Percentiles rank a stretch among this genome's conserved stretches.
phyloP scores from a whole-genome alignment of 2,797 vertebrate species.

The Mormyrops attenuatus region DNA sequence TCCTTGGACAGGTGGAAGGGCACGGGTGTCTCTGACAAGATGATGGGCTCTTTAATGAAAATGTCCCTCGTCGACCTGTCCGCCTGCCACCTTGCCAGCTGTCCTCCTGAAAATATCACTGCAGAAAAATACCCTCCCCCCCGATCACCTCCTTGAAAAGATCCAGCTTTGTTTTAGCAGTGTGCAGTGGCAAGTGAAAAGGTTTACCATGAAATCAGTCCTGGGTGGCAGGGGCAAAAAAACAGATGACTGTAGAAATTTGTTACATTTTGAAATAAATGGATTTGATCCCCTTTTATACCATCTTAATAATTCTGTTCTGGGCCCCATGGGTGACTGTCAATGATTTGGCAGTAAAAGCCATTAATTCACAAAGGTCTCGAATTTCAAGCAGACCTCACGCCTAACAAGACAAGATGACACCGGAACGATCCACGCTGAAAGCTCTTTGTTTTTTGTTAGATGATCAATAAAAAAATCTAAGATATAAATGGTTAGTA shows the following conservation, averaged over 20 bases:
- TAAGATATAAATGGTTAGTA: neutral
- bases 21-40: neutral
- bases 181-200: conserved; percentile 47
- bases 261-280: conserved; percentile 39
- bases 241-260: conserved; percentile 41
- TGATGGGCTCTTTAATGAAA: conserved; percentile 3
- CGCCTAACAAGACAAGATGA: neutral
- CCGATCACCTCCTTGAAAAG: conserved; percentile 24
- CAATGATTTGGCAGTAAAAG: conserved; percentile 3
- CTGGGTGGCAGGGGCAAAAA: neutral
- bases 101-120: conserved; percentile 9
- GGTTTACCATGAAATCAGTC: conserved; percentile 55
- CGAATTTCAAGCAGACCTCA: neutral
- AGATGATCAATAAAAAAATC: neutral
- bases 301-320: conserved; percentile 46
- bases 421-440: too few relatives aligned
- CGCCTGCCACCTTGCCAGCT: conserved; percentile 31
- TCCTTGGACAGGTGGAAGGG: neutral
- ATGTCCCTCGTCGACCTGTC: conserved; percentile 3
- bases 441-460: neutral
- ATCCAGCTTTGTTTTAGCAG: conserved; percentile 55
- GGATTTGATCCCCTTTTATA: conserved; percentile 34
- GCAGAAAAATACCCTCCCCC: neutral
- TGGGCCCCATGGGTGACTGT: neutral
- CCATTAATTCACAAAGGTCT: conserved; percentile 11